These are phyloP conservation scores for Chrysolina oricalcia DNA, from an alignment of 2,888 invertebrate species.

Conservation along the genomic window DNA sequence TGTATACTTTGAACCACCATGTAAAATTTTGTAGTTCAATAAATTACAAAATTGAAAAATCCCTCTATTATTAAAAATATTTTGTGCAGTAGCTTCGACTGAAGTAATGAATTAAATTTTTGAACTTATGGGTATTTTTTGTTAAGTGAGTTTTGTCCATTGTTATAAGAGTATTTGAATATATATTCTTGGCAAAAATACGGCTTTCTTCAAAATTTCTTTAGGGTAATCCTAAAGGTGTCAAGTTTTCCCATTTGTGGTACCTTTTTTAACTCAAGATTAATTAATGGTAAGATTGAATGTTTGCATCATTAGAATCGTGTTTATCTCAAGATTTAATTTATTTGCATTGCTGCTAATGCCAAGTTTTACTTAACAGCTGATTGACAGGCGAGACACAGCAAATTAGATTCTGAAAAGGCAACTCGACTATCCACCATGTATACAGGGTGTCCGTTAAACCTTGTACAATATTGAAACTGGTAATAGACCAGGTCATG, in stretches of 20 bases:
- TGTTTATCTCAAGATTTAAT: no score
- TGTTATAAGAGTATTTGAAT: conserved; percentile 56
- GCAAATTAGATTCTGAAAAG: no score
- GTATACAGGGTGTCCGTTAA: no score
- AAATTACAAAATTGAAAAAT: no score
- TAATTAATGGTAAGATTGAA: not conserved
- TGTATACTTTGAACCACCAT: no score
- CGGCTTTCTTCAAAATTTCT: conserved; percentile 58
- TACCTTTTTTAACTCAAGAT: conserved; percentile 29
- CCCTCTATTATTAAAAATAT: not conserved
- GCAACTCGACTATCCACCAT: no score
- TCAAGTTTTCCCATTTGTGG: conserved; percentile 29
- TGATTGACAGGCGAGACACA: no score
- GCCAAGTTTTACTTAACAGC: no score
- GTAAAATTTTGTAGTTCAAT: no score
- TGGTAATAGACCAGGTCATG: no score
- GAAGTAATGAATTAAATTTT: not conserved
- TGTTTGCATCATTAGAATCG: not conserved
- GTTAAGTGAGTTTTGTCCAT: conserved; percentile 50
- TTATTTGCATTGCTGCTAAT: no score
- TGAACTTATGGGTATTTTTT: conserved; percentile 45
- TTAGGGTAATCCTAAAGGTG: not conserved
- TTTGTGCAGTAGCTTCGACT: not conserved
- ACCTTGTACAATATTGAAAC: no score
- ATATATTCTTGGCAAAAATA: conserved; percentile 66